phyloP scores from a whole-genome alignment of 2,888 invertebrate genomes.

The Nasonia oneida region DNA sequence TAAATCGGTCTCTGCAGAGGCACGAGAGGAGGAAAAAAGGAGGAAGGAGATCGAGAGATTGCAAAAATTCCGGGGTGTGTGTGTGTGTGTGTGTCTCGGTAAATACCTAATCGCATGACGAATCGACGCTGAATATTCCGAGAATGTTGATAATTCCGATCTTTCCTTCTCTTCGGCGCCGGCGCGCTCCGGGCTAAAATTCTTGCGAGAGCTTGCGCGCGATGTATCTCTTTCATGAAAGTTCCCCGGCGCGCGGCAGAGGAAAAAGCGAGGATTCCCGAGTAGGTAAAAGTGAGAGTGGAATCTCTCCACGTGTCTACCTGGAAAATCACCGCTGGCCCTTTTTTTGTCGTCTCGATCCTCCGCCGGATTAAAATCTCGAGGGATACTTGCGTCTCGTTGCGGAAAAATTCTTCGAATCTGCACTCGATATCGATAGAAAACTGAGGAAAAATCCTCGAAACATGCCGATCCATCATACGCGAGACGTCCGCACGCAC shows the following conservation, averaged over 20 bases:
- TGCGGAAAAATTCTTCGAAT: too few relatives aligned
- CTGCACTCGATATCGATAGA: not conserved
- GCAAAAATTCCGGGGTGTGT: not conserved
- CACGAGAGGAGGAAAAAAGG: not conserved
- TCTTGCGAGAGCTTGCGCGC: not conserved
- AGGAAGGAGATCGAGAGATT: not conserved
- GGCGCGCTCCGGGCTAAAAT: not conserved
- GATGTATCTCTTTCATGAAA: conserved; percentile 1
- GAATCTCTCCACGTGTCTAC: conserved; percentile 18
- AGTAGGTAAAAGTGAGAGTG: conserved; percentile 24
- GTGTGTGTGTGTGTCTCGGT: not conserved
- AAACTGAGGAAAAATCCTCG: not conserved
- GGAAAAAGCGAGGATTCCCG: conserved; percentile 18
- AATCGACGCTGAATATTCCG: conserved; percentile 46
- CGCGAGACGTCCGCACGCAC: not conserved
- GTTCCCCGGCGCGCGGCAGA: not conserved
- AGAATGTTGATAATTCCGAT: conserved; percentile 45
- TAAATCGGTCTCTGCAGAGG: not conserved
- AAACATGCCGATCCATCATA: not conserved
- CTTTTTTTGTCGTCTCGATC: not conserved
- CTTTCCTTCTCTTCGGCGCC: not conserved
- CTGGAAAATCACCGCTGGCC: not conserved
- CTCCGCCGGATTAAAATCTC: not conserved
- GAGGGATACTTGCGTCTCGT: conserved; percentile 10
- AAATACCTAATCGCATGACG: conserved; percentile 32